phyloP scores from a whole-genome alignment of 2,113 vertebrate species.

The Xiphophorus maculatus region DNA sequence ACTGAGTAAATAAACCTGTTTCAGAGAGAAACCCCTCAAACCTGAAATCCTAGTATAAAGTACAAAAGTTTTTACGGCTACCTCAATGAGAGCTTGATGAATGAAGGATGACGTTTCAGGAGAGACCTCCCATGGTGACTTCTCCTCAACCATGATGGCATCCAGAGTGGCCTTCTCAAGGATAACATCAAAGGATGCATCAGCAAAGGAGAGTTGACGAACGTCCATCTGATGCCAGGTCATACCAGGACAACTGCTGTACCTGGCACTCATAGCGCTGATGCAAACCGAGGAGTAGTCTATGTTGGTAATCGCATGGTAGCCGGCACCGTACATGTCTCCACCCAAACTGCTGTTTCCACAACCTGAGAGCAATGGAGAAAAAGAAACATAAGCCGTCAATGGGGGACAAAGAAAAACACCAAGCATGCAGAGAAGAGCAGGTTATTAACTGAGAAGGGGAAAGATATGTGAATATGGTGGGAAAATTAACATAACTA shows the following conservation, averaged over 20 bases:
- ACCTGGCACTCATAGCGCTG: slow-evolving; percentile 80
- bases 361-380: slow-evolving; percentile 81
- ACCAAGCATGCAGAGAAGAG: background rate
- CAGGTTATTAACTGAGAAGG: background rate
- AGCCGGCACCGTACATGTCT: slow-evolving; percentile 84
- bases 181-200: slow-evolving; percentile 85
- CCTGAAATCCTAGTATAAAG: background rate
- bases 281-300: slow-evolving; percentile 93
- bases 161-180: slow-evolving; percentile 93
- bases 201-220: slow-evolving; percentile 81
- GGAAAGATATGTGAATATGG: background rate
- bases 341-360: slow-evolving; percentile 91
- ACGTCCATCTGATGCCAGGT: slow-evolving; percentile 91
- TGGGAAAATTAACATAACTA: background rate
- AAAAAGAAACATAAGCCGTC: background rate
- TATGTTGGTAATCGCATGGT: slow-evolving; percentile 86
- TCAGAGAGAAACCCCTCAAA: background rate
- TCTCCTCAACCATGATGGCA: slow-evolving; percentile 88
- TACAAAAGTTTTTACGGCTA: slow-evolving; percentile 55
- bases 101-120: slow-evolving; percentile 70
- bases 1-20: background rate
- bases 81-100: slow-evolving; percentile 86
- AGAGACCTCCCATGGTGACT: slow-evolving; percentile 85
- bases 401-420: background rate
- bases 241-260: slow-evolving; percentile 79